Evolutionary conservation across 2,113 vertebrate genomes (phyloP), one percentile per base, ranked within the genome.

Genomic region (Paratilapia polleni): DNA sequence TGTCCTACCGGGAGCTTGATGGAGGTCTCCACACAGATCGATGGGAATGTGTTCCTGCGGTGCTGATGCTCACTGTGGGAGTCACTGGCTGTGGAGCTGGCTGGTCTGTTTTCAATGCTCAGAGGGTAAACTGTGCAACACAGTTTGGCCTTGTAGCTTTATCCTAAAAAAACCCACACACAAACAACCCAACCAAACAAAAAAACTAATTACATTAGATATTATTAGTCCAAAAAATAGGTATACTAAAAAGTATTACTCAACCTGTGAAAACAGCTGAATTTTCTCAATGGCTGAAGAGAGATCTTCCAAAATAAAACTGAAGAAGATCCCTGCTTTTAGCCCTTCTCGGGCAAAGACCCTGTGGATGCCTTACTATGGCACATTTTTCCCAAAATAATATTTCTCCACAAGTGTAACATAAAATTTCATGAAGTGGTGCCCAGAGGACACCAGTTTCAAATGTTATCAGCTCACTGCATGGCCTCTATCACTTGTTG

Each of bases 31-130:
- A 87, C 80, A 61, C 85, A 84, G 93, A 92, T 94, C 91, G 82
- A 94, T 94, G 93, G 80, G n/a, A 91, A 88, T 85, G 83, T 87
- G 85, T 81, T 88, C 89, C 87, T 59, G 88, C 31, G 75, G 89
- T 66, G 90, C 87, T 82, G 79, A 85, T 78, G 87, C 80, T 92
- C 90, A 80, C 92, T 43, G 86, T 58, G 84, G 87, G 88, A 84
- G 89, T 75, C 87, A 0, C 43, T 79, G 61, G 49, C 85, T 88
- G 78, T 5, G 79, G 76, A 88, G 88, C 80, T 26, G 20, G 54
- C 88, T 60, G 81, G 60, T 90, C 88, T 89, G 77, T 89, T 92
- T 84, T 87, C 78, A 60, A 52, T 12, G 62, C 91, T 87, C 87
- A 81, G 61, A 84, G 77, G 81, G 60, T 87, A 68, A 91, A 86